Conservation (phyloP, 2,888 invertebrate species). For the Clanis bilineata region DNA sequence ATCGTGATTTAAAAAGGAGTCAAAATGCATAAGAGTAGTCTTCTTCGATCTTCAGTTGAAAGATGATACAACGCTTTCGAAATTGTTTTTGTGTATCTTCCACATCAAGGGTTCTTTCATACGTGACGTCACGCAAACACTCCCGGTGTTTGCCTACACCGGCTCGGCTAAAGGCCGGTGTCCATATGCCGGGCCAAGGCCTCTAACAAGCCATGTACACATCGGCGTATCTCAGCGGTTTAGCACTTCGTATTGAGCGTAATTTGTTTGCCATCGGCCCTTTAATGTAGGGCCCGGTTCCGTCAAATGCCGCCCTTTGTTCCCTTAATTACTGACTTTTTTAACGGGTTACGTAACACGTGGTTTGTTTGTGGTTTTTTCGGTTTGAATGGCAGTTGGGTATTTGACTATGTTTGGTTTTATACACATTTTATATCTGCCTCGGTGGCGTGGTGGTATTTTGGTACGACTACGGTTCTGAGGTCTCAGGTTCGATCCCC, state of each 20-base stretch:
- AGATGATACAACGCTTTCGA: too few species aligned
- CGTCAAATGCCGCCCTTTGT: constrained; percentile 57
- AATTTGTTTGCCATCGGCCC: constrained; percentile 68
- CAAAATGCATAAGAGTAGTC: too few species aligned
- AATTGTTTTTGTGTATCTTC: background rate
- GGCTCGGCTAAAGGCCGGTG: constrained; percentile 19
- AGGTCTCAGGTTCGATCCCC: too few species aligned
- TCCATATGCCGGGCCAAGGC: constrained; percentile 33
- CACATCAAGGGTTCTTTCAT: background rate
- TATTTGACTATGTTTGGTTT: background rate
- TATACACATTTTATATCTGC: too few species aligned
- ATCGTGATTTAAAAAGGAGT: too few species aligned
- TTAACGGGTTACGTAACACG: constrained; percentile 42
- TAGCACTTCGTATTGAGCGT: constrained; percentile 65
- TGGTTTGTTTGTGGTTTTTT: constrained; percentile 21
- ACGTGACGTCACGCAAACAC: constrained; percentile 1
- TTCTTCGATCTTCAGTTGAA: too few species aligned
- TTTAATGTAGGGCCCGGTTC: constrained; percentile 66
- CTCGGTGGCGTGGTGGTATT: too few species aligned
- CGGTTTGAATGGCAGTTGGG: background rate
- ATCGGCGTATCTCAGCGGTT: constrained; percentile 58
- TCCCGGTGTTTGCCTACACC: constrained; percentile 19
- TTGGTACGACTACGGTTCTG: too few species aligned
- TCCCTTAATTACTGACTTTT: constrained; percentile 54
- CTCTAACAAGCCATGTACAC: constrained; percentile 59